Evolutionary conservation across 2,113 vertebrate species (phyloP).

Genomic region (Argyrosomus japonicus): DNA sequence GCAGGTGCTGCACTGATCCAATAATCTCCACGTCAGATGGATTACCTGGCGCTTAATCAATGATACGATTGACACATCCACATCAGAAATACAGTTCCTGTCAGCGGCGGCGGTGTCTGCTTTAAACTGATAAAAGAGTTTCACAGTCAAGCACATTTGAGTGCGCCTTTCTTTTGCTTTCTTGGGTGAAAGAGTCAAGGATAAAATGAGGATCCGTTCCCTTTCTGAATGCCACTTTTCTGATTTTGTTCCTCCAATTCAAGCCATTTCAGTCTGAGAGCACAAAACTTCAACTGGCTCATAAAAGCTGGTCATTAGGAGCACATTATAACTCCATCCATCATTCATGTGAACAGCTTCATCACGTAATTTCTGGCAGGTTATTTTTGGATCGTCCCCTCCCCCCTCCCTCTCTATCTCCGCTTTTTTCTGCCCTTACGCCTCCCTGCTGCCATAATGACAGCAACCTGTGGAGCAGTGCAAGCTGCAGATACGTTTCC

Average conservation of each 20-base stretch:
- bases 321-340: constrained; percentile 59
- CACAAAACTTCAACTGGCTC: constrained; percentile 32
- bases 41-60: constrained; percentile 75
- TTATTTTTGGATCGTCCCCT: constrained; percentile 34
- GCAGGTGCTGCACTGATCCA: constrained; percentile 66
- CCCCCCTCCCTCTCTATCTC: neutral
- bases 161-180: constrained; percentile 22
- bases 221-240: constrained; percentile 5
- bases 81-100: constrained; percentile 53
- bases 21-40: constrained; percentile 69
- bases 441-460: constrained; percentile 58
- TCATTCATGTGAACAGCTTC: constrained; percentile 57
- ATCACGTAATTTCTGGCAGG: constrained; percentile 47
- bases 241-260: constrained; percentile 35
- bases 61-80: constrained; percentile 72
- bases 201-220: constrained; percentile 18
- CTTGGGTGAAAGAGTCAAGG: constrained; percentile 1
- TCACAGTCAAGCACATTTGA: constrained; percentile 48
- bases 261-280: constrained; percentile 24
- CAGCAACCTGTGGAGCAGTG: constrained; percentile 62
- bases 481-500: constrained; percentile 47
- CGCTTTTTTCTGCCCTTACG: constrained; percentile 28
- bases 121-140: constrained; percentile 70
- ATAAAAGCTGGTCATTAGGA: constrained; percentile 48
- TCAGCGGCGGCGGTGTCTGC: constrained; percentile 38